Conservation (phyloP, 53 echinoderm and acorn worm genomes). For the Stichopus horrens region DNA sequence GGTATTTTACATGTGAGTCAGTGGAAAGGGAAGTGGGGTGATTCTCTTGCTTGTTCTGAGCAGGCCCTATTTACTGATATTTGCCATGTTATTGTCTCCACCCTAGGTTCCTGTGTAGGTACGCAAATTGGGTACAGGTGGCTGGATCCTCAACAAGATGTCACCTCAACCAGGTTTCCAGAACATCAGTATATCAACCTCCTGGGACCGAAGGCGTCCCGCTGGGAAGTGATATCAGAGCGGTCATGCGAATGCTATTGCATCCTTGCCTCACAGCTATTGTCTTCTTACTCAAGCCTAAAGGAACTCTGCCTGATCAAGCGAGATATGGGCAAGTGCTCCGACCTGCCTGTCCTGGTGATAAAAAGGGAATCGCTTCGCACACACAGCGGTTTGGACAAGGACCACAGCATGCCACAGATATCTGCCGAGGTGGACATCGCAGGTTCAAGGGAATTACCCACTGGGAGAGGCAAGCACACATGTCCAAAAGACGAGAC, state of each 20-base stretch:
- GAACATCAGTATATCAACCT: slow-evolving; percentile 49
- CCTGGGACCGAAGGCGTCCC: slow-evolving; percentile 43
- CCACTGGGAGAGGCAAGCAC: neutral
- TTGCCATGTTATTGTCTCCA: too few relatives aligned
- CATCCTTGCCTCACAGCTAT: slow-evolving; percentile 52
- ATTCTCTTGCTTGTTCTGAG: neutral
- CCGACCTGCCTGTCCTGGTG: neutral
- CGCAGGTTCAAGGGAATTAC: neutral
- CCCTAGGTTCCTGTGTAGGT: too few relatives aligned
- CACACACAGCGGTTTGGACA: neutral
- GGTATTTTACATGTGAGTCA: too few relatives aligned
- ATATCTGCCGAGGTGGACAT: neutral
- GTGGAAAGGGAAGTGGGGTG: neutral
- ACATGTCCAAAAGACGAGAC: neutral
- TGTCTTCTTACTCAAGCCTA: slow-evolving; percentile 50
- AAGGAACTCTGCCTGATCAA: slow-evolving; percentile 36
- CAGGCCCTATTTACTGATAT: too few relatives aligned
- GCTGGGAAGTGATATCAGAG: slow-evolving; percentile 31
- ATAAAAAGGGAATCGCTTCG: neutral
- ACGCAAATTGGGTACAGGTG: neutral
- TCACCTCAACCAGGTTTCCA: neutral
- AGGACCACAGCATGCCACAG: neutral
- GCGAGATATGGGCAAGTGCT: slow-evolving; percentile 10
- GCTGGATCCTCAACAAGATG: neutral
- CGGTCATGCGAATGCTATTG: slow-evolving; percentile 52